Percentiles rank a stretch among this genome's conserved stretches.
phyloP scores from a whole-genome alignment of 2,888 invertebrate species.

The Calameuta pallipes region DNA sequence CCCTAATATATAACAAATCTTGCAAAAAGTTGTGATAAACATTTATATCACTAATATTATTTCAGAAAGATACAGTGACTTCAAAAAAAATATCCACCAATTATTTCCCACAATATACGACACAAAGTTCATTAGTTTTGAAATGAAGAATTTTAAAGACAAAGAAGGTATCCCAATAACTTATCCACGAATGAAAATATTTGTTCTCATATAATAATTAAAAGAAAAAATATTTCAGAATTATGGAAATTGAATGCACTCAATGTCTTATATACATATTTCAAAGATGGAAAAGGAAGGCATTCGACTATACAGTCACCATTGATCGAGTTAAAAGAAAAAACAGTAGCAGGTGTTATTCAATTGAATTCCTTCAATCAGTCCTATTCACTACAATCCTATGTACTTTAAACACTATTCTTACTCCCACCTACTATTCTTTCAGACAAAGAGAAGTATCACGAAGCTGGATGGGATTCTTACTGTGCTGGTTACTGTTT shows the following conservation, averaged over 20 bases:
- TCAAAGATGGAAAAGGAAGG: constrained; percentile 67
- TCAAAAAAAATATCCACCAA: constrained; percentile 73
- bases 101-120: constrained; percentile 79
- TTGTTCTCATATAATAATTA: neutral
- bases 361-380: no score
- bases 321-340: constrained; percentile 50
- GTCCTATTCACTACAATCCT: no score
- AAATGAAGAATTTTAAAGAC: constrained; percentile 63
- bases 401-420: no score
- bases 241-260: constrained; percentile 70
- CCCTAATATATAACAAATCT: no score
- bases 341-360: constrained; percentile 7
- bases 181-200: no score
- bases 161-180: no score
- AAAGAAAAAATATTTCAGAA: constrained; percentile 51
- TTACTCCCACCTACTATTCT: neutral
- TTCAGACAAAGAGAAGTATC: constrained; percentile 62
- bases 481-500: constrained; percentile 81
- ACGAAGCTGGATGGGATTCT: constrained; percentile 89
- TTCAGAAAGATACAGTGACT: constrained; percentile 70
- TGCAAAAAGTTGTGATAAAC: constrained; percentile 3
- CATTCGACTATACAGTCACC: constrained; percentile 63
- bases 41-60: constrained; percentile 21
- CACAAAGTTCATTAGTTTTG: constrained; percentile 77
- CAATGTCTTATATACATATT: constrained; percentile 72